Evolutionary conservation across 2,797 vertebrate species (phyloP).

Genomic region (Etheostoma perlongum): DNA sequence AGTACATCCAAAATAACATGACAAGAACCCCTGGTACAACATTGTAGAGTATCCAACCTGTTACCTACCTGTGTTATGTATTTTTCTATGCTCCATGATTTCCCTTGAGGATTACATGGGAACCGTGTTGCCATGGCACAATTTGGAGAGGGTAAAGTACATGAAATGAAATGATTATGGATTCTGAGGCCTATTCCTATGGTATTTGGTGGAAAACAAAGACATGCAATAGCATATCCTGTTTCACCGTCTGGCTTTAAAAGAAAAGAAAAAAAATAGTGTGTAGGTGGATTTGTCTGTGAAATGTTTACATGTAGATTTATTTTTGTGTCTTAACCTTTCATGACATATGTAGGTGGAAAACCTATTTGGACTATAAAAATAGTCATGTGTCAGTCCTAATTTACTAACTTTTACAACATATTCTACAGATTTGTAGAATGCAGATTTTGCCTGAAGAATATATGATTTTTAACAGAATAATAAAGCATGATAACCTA

Average conservation of each 20-base stretch:
- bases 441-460: conserved; percentile 23
- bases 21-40: conserved; percentile 28
- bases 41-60: not conserved
- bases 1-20: conserved; percentile 18
- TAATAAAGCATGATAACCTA: conserved; percentile 6
- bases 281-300: not conserved
- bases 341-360: not conserved
- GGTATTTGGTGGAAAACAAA: conserved; percentile 50
- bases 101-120: conserved; percentile 36
- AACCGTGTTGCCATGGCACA: conserved; percentile 57
- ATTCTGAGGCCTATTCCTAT: conserved; percentile 38
- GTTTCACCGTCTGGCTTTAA: conserved; percentile 21
- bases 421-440: not conserved
- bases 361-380: conserved; percentile 15
- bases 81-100: not conserved
- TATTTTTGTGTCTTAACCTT: conserved; percentile 6
- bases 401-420: conserved; percentile 28
- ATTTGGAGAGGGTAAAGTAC: conserved; percentile 50
- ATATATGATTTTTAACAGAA: conserved; percentile 20
- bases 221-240: conserved; percentile 23
- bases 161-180: conserved; percentile 64
- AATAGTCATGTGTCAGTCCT: conserved; percentile 15
- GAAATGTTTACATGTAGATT: conserved; percentile 17
- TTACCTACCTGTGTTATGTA: conserved; percentile 12
- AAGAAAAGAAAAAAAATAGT: conserved; percentile 6